phyloP scores from a whole-genome alignment of 2,113 vertebrate species.

The Thunnus thynnus region DNA sequence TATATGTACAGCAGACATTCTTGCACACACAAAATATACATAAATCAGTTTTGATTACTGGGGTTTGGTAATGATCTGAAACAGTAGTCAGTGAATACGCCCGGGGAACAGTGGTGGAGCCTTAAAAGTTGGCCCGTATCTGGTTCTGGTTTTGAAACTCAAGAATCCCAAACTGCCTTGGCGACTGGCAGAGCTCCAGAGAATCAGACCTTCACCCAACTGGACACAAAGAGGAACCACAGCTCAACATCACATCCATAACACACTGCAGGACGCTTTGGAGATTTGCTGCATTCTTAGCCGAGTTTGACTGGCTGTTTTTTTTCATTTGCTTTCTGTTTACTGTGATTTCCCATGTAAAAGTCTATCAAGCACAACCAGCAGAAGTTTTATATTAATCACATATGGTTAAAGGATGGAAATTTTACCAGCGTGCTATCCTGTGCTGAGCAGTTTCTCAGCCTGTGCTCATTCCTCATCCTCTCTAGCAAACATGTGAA shows the following conservation, averaged over 20 bases:
- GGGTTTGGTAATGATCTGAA: conserved; percentile 75
- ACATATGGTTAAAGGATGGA: conserved; percentile 60
- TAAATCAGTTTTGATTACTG: conserved; percentile 77
- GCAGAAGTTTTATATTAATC: conserved; percentile 65
- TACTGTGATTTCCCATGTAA: conserved; percentile 69
- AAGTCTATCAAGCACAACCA: conserved; percentile 66
- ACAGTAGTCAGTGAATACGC: conserved; percentile 67
- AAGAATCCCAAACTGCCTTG: conserved; percentile 71
- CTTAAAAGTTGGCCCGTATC: conserved; percentile 53
- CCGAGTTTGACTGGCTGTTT: conserved; percentile 27
- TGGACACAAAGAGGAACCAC: conserved; percentile 58
- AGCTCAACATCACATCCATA: conserved; percentile 49
- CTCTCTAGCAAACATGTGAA: conserved; percentile 24
- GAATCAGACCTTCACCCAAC: conserved; percentile 73
- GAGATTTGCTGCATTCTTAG: conserved; percentile 52
- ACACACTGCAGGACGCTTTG: conserved; percentile 51
- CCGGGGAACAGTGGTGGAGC: conserved; percentile 55
- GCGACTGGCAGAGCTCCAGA: conserved; percentile 74
- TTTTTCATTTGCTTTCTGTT: conserved; percentile 68
- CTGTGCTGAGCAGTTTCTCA: conserved; percentile 29
- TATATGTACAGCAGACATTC: conserved; percentile 43
- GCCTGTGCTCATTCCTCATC: conserved; percentile 24
- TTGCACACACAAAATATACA: conserved; percentile 57
- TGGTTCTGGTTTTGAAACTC: conserved; percentile 80
- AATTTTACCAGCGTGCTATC: conserved; percentile 48